Evolutionary conservation across 1,140 invertebrate genomes (phyloP).

Genomic region (Ericerus pela): DNA sequence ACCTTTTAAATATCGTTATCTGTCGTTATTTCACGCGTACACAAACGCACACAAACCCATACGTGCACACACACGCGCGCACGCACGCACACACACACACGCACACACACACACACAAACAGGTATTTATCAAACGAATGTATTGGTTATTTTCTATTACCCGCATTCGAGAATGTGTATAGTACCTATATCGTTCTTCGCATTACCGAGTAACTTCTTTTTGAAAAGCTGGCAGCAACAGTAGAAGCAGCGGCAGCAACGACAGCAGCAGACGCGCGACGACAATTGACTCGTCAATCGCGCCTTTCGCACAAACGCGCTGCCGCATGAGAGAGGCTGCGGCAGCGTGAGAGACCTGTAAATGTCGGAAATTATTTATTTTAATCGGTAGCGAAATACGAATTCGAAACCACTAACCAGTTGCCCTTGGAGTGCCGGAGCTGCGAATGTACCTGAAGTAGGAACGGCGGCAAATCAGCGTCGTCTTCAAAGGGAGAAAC

Average conservation of each 20-base stretch:
- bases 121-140: conserved; percentile 6
- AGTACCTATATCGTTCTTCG: background rate
- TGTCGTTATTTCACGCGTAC: conserved; percentile 3
- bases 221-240: background rate
- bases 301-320: background rate
- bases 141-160: background rate
- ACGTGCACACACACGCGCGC: no score
- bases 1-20: conserved; percentile 10
- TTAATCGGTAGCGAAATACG: no score
- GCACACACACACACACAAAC: no score
- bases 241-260: background rate
- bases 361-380: no score
- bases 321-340: background rate
- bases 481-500: no score
- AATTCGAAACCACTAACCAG: no score
- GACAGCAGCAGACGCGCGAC: background rate
- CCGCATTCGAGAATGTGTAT: background rate
- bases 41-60: no score
- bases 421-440: no score
- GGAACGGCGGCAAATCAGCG: no score
- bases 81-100: no score
- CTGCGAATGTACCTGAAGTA: no score
- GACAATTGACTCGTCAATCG: conserved; percentile 9
- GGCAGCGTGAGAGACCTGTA: background rate
- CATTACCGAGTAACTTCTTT: conserved; percentile 2